A percentile compares a stretch with the other conserved stretches of the same genome.
phyloP scores from a whole-genome alignment of 2,113 vertebrate genomes.

The Redunca redunca region DNA sequence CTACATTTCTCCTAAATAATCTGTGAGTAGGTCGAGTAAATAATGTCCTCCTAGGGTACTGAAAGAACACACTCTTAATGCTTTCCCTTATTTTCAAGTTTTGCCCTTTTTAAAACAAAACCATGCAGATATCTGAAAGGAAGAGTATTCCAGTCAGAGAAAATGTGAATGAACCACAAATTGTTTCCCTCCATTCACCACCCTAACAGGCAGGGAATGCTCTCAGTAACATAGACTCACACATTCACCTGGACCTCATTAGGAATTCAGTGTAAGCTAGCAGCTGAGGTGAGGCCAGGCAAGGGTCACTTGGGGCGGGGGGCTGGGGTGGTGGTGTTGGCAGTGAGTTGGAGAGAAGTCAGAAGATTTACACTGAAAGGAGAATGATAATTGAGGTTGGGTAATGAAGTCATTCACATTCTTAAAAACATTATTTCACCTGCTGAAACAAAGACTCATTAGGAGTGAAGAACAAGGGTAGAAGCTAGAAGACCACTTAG shows the following conservation, averaged over 20 bases:
- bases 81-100: not conserved
- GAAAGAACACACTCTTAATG: not conserved
- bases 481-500: not conserved
- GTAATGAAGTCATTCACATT: not conserved
- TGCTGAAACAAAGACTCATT: not conserved
- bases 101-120: not conserved
- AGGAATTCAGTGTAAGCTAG: not conserved
- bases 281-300: not conserved
- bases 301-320: not conserved
- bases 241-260: not conserved
- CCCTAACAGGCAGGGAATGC: not conserved
- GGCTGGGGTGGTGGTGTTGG: rapidly evolving
- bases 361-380: not conserved
- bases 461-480: not conserved
- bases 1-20: not conserved
- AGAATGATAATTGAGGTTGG: not conserved
- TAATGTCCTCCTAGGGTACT: not conserved
- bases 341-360: not conserved
- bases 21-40: not conserved
- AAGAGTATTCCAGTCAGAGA: not conserved
- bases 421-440: not conserved
- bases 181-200: not conserved
- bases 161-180: not conserved
- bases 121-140: not conserved
- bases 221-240: not conserved